Base-by-base conservation (phyloP, 2,888 invertebrate genomes). In the Ptychoptera albimana region DNA sequence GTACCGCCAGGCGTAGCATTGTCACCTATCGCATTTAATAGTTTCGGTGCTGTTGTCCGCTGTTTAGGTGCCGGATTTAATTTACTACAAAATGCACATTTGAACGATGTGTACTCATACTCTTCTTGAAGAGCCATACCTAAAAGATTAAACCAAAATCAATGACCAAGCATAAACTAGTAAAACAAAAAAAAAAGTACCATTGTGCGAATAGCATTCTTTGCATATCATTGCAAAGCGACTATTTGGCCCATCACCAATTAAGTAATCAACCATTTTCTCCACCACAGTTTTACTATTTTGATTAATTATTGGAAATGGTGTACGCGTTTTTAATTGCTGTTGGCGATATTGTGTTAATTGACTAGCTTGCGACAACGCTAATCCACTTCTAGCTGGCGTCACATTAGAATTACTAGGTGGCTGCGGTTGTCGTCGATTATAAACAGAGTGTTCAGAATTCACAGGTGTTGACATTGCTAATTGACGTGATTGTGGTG, bases 211-310 rank as follows among this genome's bases (percentile, higher is more conserved):
- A 52, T 73, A 77, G 61, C 98, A 98, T 51, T 82, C 75, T 35
- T 73, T 73, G 63, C 98, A 98, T 56, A 98, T 91, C 50, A 98
- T 75, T 14, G 97, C 98, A 69, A 84, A 97, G 54, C 96, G 78
- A 64, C 92, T 87, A 48, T 79, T 79, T 16, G 96, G 94, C 1
- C 96, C 97, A 62, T 98, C 97, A 37, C 93, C 94, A 37, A 97
- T 78, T 48, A 98, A 67, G 59, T 86, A 92, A 61, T 98, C 97
- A 12, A 98, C 81, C 55, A 97, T 71, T 57, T 84, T 82, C 64
- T 96, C 96, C 49, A 94, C 61, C 31, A 82, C 75, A 7, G 82
- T 77, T 47, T 91, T 77, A 50, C 88, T 69, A 3, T 73, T 67
- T 63, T 73, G 67, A 49, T 65, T 61, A 5, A 64, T 56, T 16